Conservation (phyloP, 2,797 vertebrate genomes). For the Argyrosomus regius region DNA sequence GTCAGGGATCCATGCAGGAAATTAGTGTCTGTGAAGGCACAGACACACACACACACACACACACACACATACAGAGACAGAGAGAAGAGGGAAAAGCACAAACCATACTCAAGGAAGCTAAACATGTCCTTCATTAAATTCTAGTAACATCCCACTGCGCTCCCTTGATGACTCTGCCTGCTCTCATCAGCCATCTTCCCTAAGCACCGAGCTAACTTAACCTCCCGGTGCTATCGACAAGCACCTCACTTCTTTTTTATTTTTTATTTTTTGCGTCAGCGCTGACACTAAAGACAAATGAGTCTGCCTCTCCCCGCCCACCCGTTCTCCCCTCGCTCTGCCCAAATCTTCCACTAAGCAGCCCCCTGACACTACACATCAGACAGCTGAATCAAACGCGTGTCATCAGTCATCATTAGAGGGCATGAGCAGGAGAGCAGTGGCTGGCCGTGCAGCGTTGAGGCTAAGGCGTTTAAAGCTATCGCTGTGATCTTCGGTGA, state of each 20-base stretch:
- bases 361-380: constrained; percentile 68
- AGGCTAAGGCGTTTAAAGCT: constrained; percentile 31
- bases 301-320: constrained; percentile 57
- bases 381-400: constrained; percentile 72
- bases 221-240: constrained; percentile 58
- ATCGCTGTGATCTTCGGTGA: neutral
- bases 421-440: constrained; percentile 46
- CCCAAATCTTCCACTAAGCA: constrained; percentile 75
- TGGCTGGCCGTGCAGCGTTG: constrained; percentile 27
- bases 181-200: constrained; percentile 73
- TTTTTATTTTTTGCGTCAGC: constrained; percentile 49
- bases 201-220: constrained; percentile 56
- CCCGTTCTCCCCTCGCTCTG: constrained; percentile 58
- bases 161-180: constrained; percentile 68
- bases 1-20: constrained; percentile 85
- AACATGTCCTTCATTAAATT: constrained; percentile 83
- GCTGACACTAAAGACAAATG: constrained; percentile 71
- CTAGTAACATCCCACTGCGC: constrained; percentile 72
- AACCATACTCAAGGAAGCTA: constrained; percentile 68
- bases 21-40: constrained; percentile 83
- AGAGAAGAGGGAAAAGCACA: constrained; percentile 46
- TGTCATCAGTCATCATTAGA: constrained; percentile 81
- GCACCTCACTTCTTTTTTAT: constrained; percentile 35
- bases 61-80: constrained; percentile 36
- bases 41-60: constrained; percentile 57